phyloP scores from a whole-genome alignment of 2,888 invertebrate species.

The Aquatica leii region DNA sequence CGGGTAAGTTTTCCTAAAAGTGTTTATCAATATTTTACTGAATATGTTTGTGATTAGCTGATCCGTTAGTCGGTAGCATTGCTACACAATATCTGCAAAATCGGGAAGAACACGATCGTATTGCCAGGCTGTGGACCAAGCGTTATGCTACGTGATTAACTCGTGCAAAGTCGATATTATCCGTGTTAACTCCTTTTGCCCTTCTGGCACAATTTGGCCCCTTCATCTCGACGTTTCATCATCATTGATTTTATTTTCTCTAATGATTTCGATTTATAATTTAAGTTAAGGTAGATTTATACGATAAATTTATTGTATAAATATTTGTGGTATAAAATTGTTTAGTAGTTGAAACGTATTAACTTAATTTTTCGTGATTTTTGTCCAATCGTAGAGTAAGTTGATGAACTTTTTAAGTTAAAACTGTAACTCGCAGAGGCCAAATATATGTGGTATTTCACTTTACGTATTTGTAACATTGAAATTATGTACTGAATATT shows the following conservation, averaged over 20 bases:
- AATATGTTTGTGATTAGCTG: conserved; percentile 70
- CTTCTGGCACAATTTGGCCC: conserved; percentile 55
- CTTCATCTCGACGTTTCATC: conserved; percentile 48
- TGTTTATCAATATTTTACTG: neutral
- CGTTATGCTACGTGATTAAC: conserved; percentile 90
- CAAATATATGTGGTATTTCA: conserved; percentile 40
- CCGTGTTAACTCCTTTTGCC: conserved; percentile 57
- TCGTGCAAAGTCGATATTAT: conserved; percentile 51
- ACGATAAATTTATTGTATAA: conserved; percentile 29
- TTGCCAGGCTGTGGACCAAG: conserved; percentile 98
- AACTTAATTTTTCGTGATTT: conserved; percentile 34
- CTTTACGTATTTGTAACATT: conserved; percentile 33
- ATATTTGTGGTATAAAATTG: conserved; percentile 19
- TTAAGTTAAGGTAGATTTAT: conserved; percentile 31
- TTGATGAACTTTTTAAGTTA: conserved; percentile 17
- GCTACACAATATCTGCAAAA: conserved; percentile 98
- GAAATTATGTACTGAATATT: conserved; percentile 34
- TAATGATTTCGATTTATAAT: conserved; percentile 32
- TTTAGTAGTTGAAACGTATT: conserved; percentile 26
- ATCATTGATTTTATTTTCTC: conserved; percentile 35
- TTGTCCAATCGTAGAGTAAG: conserved; percentile 16
- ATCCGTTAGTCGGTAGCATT: conserved; percentile 97
- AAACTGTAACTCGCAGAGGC: conserved; percentile 39
- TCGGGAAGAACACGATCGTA: conserved; percentile 96
- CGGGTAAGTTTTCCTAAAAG: conserved; percentile 71